Percentiles rank a stretch among this genome's conserved stretches.
Evolutionary conservation across 2,797 vertebrate species (phyloP).

Genomic region (Sarcoramphus papa): DNA sequence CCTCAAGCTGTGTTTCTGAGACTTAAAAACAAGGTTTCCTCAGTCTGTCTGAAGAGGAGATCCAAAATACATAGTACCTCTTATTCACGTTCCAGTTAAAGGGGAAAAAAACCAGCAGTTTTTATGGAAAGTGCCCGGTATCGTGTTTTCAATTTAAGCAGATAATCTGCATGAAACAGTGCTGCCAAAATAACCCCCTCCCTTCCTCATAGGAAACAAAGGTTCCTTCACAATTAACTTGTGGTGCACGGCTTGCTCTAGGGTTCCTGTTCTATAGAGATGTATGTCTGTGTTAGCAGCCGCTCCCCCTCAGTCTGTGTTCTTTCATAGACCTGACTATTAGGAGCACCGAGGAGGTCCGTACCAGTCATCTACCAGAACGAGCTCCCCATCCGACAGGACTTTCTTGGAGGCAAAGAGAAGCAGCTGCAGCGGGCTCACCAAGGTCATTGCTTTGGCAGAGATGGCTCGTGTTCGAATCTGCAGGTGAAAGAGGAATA

Average conservation of each 20-base stretch:
- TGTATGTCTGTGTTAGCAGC: background rate
- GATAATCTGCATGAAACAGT: background rate
- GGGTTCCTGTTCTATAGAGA: background rate
- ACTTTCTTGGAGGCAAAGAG: conserved; percentile 93
- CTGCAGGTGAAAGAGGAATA: conserved; percentile 54
- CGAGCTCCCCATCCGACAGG: conserved; percentile 81
- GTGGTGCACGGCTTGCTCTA: background rate
- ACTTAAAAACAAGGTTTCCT: background rate
- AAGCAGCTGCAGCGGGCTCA: conserved; percentile 91
- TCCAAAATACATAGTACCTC: background rate
- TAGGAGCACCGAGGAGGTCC: background rate
- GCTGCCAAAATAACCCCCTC: background rate
- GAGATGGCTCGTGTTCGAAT: conserved; percentile 87
- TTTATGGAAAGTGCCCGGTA: background rate
- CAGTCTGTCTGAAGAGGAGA: background rate
- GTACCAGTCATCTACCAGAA: conserved; percentile 86
- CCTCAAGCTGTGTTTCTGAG: background rate
- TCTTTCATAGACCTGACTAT: background rate
- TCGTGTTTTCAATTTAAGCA: background rate
- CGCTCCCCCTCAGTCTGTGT: background rate
- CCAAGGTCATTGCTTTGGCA: conserved; percentile 95
- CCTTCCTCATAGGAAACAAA: background rate
- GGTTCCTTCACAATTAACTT: background rate
- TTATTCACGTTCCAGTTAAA: background rate
- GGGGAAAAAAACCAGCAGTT: background rate